Conservation (phyloP, 2,888 invertebrate genomes). For the Anagyrus pseudococci region DNA sequence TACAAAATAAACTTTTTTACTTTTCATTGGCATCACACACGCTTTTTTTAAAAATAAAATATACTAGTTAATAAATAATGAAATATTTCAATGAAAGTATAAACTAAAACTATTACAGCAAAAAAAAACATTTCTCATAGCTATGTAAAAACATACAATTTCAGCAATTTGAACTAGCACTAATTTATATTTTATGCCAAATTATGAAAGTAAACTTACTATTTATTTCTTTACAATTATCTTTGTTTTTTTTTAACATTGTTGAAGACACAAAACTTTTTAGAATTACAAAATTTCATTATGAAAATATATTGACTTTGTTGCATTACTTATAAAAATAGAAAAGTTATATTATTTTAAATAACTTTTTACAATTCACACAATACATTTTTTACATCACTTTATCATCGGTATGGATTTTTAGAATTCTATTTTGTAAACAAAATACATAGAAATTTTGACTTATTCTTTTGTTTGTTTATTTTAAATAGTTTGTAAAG, state of each 20-base stretch:
- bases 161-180: not conserved
- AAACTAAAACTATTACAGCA: constrained; percentile 12
- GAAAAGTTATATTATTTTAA: too few relatives aligned
- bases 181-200: not conserved
- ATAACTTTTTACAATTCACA: too few relatives aligned
- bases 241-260: not conserved
- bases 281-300: not conserved
- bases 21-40: constrained; percentile 33
- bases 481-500: too few relatives aligned
- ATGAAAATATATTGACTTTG: not conserved
- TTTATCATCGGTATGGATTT: too few relatives aligned
- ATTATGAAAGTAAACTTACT: not conserved
- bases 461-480: too few relatives aligned
- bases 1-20: constrained; percentile 21
- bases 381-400: too few relatives aligned
- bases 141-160: constrained; percentile 8
- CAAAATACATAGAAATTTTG: too few relatives aligned
- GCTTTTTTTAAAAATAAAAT: constrained; percentile 25
- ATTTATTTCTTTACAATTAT: not conserved
- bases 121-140: constrained; percentile 6
- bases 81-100: constrained; percentile 12
- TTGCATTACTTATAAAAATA: too few relatives aligned
- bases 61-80: constrained; percentile 28
- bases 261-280: not conserved
- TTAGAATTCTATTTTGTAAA: too few relatives aligned